Percentiles rank a stretch among this genome's conserved stretches.
These are phyloP conservation scores for Holacanthus passer DNA, from an alignment of 2,113 vertebrate species.

Conservation along the genomic window DNA sequence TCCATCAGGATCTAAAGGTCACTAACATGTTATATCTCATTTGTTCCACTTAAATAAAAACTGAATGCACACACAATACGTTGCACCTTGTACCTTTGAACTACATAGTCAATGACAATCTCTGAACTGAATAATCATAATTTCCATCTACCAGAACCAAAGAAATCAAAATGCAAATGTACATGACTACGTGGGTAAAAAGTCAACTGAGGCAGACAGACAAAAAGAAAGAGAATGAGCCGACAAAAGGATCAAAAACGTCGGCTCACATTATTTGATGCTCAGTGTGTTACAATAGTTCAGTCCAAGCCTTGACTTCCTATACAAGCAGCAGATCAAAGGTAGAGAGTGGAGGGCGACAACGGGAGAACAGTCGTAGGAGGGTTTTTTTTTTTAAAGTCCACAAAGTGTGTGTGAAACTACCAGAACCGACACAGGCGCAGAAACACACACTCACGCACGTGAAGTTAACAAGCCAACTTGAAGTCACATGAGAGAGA, in stretches of 20 bases:
- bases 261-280: conserved; percentile 52
- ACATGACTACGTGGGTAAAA: neutral
- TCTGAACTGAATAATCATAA: neutral
- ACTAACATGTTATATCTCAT: too few relatives aligned
- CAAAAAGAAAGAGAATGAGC: conserved; percentile 16
- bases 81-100: neutral
- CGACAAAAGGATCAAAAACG: conserved; percentile 36
- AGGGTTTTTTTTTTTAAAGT: conserved; percentile 17
- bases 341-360: conserved; percentile 17
- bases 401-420: conserved; percentile 8
- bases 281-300: conserved; percentile 44
- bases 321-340: conserved; percentile 60
- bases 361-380: conserved; percentile 9
- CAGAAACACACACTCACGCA: conserved; percentile 38
- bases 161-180: neutral
- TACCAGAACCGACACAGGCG: conserved; percentile 35
- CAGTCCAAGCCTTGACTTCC: conserved; percentile 45
- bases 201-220: conserved; percentile 6
- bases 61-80: too few relatives aligned
- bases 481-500: conserved; percentile 59
- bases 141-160: neutral
- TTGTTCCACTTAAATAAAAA: too few relatives aligned
- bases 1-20: too few relatives aligned
- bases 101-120: neutral
- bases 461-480: conserved; percentile 43